Evolutionary conservation across 2,888 invertebrate species (phyloP).

Genomic region (Dasysyrphus albostriatus): DNA sequence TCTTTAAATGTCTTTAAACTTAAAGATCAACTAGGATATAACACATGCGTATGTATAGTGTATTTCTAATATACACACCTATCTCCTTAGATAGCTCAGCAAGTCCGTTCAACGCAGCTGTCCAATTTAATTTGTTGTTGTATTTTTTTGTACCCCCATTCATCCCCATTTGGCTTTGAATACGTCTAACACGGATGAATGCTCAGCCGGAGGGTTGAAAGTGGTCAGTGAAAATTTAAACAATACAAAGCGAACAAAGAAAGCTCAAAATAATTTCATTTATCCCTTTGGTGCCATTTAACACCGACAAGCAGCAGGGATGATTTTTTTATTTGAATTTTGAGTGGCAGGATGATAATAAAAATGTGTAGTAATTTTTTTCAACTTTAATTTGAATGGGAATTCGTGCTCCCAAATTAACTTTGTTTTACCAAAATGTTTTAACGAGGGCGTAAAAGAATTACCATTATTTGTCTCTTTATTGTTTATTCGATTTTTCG

Average conservation of each 20-base stretch:
- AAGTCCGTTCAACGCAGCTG: conserved; percentile 5
- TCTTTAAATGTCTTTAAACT: too few relatives aligned
- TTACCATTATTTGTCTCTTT: conserved; percentile 66
- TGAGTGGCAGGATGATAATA: conserved; percentile 45
- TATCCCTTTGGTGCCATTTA: conserved; percentile 74
- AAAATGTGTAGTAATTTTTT: conserved; percentile 58
- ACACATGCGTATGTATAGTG: too few relatives aligned
- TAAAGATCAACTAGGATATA: too few relatives aligned
- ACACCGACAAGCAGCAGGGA: conserved; percentile 54
- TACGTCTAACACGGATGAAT: conserved; percentile 64
- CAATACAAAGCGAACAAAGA: conserved; percentile 69
- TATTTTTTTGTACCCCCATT: conserved; percentile 25
- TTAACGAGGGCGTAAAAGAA: conserved; percentile 64
- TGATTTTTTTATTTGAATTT: conserved; percentile 42
- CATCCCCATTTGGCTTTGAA: conserved; percentile 43
- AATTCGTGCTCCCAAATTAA: conserved; percentile 64
- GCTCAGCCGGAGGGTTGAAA: conserved; percentile 66
- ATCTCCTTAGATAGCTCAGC: background rate
- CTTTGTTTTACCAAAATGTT: conserved; percentile 60
- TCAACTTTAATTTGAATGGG: conserved; percentile 62
- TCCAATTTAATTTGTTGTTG: background rate
- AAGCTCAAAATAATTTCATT: conserved; percentile 73
- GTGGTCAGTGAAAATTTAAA: conserved; percentile 71
- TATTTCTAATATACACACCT: too few relatives aligned
- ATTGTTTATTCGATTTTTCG: conserved; percentile 51